phyloP scores from a whole-genome alignment of 2,113 vertebrate genomes.

The Nothobranchius furzeri region DNA sequence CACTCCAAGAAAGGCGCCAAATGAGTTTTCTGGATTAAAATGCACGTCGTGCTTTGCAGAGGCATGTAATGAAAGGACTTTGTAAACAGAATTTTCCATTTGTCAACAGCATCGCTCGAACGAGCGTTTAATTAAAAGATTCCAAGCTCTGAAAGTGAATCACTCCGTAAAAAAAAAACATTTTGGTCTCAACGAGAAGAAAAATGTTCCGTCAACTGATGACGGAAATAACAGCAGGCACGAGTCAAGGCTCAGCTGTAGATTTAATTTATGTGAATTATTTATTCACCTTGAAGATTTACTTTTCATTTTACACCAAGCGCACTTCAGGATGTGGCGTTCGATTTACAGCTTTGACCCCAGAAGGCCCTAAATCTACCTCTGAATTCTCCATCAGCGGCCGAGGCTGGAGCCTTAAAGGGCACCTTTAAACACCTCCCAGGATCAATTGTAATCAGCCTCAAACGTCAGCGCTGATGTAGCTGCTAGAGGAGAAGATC shows the following conservation, averaged over 20 bases:
- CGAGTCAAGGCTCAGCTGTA: no score
- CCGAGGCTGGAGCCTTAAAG: not conserved
- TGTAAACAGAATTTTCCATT: constrained; percentile 1
- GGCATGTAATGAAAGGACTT: not conserved
- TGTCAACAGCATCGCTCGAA: constrained; percentile 3
- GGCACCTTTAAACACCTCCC: constrained; percentile 4
- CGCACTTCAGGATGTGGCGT: no score
- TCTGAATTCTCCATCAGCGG: not conserved
- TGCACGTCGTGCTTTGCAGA: not conserved
- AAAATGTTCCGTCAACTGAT: no score
- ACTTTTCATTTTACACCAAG: no score
- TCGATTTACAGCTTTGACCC: not conserved
- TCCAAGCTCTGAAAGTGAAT: not conserved
- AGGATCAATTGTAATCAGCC: constrained; percentile 21
- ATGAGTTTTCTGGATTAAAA: not conserved
- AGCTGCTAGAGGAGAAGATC: constrained; percentile 4
- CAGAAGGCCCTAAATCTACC: not conserved
- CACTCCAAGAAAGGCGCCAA: not conserved
- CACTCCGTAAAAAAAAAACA: not conserved
- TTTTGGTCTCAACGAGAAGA: no score
- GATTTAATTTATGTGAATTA: no score
- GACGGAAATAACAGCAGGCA: no score
- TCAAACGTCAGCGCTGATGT: not conserved
- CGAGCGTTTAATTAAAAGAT: constrained; percentile 18
- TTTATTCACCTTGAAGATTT: no score